Conservation (phyloP, 2,113 vertebrate species). For the Cyrtonyx montezumae region DNA sequence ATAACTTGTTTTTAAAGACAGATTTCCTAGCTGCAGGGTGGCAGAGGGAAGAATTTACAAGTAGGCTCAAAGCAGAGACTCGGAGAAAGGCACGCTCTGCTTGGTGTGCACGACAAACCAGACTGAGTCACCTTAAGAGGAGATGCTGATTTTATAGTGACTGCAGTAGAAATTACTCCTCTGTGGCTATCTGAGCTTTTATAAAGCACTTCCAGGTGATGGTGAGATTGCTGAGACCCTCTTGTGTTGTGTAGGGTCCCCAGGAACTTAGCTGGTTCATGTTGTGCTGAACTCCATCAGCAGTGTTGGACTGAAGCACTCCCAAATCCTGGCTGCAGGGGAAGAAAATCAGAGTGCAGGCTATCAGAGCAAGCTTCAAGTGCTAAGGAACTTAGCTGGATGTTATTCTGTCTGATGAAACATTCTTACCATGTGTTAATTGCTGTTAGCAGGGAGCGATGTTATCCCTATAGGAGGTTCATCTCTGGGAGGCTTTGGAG, state of each 20-base stretch:
- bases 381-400: not conserved
- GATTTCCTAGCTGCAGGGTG: conserved; percentile 36
- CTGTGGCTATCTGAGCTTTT: not conserved
- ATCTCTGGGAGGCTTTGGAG: conserved; percentile 9
- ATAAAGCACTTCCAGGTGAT: not conserved
- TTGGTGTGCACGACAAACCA: conserved; percentile 10
- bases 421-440: conserved; percentile 43
- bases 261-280: not conserved
- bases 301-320: not conserved
- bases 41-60: conserved; percentile 36
- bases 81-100: conserved; percentile 13
- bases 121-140: not conserved
- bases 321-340: not conserved
- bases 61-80: conserved; percentile 9
- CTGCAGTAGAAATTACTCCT: not conserved
- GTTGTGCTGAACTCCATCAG: not conserved
- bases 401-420: conserved; percentile 25
- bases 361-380: not conserved
- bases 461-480: conserved; percentile 45
- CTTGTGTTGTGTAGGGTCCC: not conserved
- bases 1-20: conserved; percentile 55
- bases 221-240: not conserved
- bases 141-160: not conserved
- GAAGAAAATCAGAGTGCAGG: not conserved
- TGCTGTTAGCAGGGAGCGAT: conserved; percentile 20